phyloP scores from a whole-genome alignment of 2,113 vertebrate genomes.

The Menura novaehollandiae region DNA sequence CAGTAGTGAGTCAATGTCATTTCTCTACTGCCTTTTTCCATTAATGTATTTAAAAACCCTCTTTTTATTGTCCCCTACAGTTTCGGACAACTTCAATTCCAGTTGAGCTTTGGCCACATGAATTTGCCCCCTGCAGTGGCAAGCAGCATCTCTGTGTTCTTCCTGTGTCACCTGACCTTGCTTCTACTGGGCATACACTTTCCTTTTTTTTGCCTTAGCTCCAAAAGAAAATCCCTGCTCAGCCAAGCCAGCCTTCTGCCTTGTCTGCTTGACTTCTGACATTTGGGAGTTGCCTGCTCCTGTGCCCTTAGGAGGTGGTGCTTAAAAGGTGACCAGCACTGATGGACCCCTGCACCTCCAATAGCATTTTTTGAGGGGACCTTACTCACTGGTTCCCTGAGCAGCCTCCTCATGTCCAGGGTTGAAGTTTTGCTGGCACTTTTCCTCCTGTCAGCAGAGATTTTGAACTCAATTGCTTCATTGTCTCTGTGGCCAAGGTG shows the following conservation, averaged over 20 bases:
- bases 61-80: not conserved
- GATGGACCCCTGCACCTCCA: not conserved
- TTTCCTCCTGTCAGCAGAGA: not conserved
- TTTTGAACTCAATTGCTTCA: not conserved
- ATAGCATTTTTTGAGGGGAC: not conserved
- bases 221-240: not conserved
- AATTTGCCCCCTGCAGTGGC: not conserved
- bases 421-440: not conserved
- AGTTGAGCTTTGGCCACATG: not conserved
- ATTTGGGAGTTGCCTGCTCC: not conserved
- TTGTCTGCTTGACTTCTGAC: not conserved
- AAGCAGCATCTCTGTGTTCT: not conserved
- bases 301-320: not conserved
- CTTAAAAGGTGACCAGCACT: not conserved
- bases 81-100: not conserved
- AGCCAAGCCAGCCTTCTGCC: not conserved
- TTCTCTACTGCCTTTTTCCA: not conserved
- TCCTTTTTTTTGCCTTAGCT: not conserved
- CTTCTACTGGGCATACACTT: not conserved
- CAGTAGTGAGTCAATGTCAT: too few relatives aligned
- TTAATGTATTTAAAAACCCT: not conserved
- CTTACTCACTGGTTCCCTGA: not conserved
- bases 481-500: not conserved
- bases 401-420: not conserved
- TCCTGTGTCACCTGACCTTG: not conserved